Percentiles rank a stretch among this genome's conserved stretches.
These are phyloP conservation scores for Lagorchestes hirsutus DNA, from an alignment of 2,797 vertebrate species.

Conservation along the genomic window DNA sequence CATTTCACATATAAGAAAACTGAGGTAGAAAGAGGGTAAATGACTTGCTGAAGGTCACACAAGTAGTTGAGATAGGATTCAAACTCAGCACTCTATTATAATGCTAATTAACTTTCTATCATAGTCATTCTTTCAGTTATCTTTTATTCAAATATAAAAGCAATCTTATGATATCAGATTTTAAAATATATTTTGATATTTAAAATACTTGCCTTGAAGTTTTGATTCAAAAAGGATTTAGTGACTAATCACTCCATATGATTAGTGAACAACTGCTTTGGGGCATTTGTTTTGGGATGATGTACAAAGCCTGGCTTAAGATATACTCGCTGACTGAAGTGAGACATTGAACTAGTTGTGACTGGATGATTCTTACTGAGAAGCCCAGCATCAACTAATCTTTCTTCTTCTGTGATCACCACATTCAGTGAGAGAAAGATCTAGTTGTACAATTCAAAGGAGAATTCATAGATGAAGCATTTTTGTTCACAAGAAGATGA, in stretches of 20 bases:
- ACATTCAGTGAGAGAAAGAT: not conserved
- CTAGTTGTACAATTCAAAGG: not conserved
- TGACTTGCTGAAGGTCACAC: not conserved
- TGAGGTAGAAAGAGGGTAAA: not conserved
- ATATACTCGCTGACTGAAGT: not conserved
- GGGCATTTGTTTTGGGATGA: not conserved
- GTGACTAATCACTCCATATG: not conserved
- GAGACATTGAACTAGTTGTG: not conserved
- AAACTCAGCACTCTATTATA: not conserved
- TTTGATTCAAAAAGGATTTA: slow-evolving; percentile 43
- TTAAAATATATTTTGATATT: not conserved
- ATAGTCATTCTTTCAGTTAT: not conserved
- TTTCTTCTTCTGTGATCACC: not conserved
- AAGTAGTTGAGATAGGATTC: not conserved
- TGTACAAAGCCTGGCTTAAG: not conserved
- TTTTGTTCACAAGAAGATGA: not conserved
- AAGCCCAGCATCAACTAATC: slow-evolving; percentile 37
- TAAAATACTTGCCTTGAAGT: not conserved
- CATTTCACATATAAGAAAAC: not conserved
- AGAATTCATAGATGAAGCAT: not conserved
- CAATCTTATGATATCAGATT: not conserved
- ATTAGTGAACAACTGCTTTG: not conserved
- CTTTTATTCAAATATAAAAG: not conserved
- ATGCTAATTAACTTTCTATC: not conserved
- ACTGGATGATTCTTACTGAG: slow-evolving; percentile 18